Base-by-base conservation (phyloP, 2,113 vertebrate genomes). In the Dasyornis broadbenti region DNA sequence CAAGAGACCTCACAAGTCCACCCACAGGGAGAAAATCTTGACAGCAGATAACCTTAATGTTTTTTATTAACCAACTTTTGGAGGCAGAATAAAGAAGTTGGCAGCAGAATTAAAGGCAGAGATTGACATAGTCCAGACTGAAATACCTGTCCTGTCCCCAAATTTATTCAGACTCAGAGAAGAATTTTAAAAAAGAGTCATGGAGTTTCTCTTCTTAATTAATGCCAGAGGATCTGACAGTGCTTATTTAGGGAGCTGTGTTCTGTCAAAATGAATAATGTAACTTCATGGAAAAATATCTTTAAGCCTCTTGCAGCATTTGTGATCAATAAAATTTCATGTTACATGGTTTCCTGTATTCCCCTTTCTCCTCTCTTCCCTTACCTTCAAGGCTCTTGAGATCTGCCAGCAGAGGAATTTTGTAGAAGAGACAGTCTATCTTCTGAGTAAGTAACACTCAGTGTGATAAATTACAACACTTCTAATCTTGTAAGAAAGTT, bases 401-500 rank as follows among this genome's bases (percentile, higher is more conserved):
- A 99, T 99, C 95, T 99, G 99, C 96, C 99, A 99, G 77, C 98
- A 99, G 97, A 99, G 99, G 92, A 99, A 99, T 97, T 99, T 99
- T 94, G 99, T 99, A 47, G 99, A 99, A 97, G 99, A 99, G 92
- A 99, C 99, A 0, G 99, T 99, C 79, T 99, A 99, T 97, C 97
- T 99, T 95, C 98, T 99, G 93, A 99, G 99, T 99, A 98, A 99
- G 99, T 99, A 96, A 16, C n/a, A 20, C 35, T 84, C 4, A 13
- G 27, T 72, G 24, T 91, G 57, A 73, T 82, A 45, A 92, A 81
- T 83, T 71, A 15, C 31, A 86, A 30, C 10, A 27, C 12, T 82
- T 84, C 69, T 60, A 82, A 87, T 89, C 33, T 79, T 81, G 37
- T 83, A 27, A 52, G 45, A 23, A 86, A 89, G 21, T 57, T 63